phyloP scores from a whole-genome alignment of 2,113 vertebrate species.

The Xiphophorus hellerii region DNA sequence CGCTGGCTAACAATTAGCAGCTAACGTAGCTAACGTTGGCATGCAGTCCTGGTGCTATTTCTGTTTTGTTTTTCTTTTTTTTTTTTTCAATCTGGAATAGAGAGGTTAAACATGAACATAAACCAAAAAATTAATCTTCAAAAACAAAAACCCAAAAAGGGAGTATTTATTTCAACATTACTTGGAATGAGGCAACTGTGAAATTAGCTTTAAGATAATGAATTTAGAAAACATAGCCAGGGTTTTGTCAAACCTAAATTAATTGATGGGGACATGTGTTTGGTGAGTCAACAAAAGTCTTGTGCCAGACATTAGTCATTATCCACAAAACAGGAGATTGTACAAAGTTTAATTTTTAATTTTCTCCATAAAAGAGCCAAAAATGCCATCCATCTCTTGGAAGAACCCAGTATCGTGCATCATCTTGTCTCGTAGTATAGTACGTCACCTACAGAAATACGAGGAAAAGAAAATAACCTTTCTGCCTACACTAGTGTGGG shows the following conservation, averaged over 20 bases:
- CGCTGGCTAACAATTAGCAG: no score
- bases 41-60: no score
- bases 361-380: background rate
- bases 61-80: no score
- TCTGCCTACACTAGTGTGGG: constrained; percentile 41
- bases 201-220: background rate
- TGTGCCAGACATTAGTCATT: background rate
- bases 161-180: no score
- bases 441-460: constrained; percentile 17
- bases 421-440: background rate
- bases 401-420: background rate
- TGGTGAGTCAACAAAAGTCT: background rate
- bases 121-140: no score
- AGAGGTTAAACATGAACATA: no score
- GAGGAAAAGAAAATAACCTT: constrained; percentile 28
- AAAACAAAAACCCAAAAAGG: no score
- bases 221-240: background rate
- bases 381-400: background rate
- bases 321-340: background rate
- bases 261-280: no score
- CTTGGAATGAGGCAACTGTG: background rate
- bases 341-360: background rate
- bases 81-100: no score
- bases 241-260: background rate
- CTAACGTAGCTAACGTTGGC: no score